A percentile compares a stretch with the other conserved stretches of the same genome.
Evolutionary conservation across 2,888 invertebrate genomes (phyloP).

Genomic region (Epistrophe grossulariae): DNA sequence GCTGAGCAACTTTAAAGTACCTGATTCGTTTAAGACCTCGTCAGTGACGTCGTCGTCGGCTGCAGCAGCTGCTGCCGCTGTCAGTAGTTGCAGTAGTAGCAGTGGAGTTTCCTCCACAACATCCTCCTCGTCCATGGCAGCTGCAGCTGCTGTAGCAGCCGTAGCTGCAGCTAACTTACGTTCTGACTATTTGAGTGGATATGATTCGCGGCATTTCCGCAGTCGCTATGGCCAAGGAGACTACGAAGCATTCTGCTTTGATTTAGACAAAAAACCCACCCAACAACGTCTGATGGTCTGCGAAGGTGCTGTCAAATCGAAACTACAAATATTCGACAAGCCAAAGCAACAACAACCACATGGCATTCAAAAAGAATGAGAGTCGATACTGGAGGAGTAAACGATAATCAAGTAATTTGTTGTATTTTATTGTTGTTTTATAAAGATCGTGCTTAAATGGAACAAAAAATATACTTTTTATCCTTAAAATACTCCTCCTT

Average conservation of each 20-base stretch:
- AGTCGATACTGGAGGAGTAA: slow-evolving; percentile 52
- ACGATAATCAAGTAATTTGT: slow-evolving; percentile 31
- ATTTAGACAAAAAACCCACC: slow-evolving; percentile 84
- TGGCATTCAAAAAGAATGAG: slow-evolving; percentile 75
- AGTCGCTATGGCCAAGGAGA: slow-evolving; percentile 79
- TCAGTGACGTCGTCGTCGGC: slow-evolving; percentile 75
- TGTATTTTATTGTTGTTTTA: slow-evolving; percentile 33
- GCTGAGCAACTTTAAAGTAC: slow-evolving; percentile 84
- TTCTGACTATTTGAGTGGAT: slow-evolving; percentile 80
- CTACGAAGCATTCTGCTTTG: slow-evolving; percentile 83
- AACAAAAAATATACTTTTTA: slow-evolving; percentile 10
- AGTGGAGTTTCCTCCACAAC: slow-evolving; percentile 75
- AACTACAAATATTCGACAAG: slow-evolving; percentile 93
- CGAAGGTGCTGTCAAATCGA: slow-evolving; percentile 94
- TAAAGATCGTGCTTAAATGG: slow-evolving; percentile 20
- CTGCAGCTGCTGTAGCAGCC: slow-evolving; percentile 78
- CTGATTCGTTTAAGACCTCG: slow-evolving; percentile 80
- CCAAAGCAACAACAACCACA: slow-evolving; percentile 84
- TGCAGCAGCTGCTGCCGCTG: slow-evolving; percentile 66
- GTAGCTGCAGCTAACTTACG: slow-evolving; percentile 82
- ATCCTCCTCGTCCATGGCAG: slow-evolving; percentile 68
- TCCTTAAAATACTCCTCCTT: slow-evolving; percentile 17
- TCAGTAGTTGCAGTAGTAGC: slow-evolving; percentile 69
- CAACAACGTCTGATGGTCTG: slow-evolving; percentile 90
- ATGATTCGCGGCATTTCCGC: slow-evolving; percentile 81